Conservation (phyloP, 1,140 invertebrate genomes). For the Pogonognathellus flavescens region DNA sequence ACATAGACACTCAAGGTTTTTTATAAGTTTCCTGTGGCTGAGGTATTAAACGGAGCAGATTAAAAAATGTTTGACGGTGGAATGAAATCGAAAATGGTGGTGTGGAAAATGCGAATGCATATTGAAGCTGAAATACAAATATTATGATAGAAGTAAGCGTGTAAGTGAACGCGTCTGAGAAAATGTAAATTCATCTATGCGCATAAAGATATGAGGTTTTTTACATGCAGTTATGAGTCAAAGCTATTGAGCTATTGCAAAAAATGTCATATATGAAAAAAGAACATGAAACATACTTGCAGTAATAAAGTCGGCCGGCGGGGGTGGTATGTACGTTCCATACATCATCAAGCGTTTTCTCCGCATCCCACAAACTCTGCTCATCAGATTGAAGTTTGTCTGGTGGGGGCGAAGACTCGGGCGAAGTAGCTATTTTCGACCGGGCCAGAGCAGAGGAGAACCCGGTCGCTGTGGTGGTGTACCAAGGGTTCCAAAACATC, state of each 20-base stretch:
- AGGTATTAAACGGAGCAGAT: conserved; percentile 10
- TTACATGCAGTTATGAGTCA: conserved; percentile 4
- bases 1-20: background rate
- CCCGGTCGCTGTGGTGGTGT: conserved; percentile 54
- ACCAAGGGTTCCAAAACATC: conserved; percentile 64
- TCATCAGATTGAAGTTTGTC: conserved; percentile 48
- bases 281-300: conserved; percentile 78
- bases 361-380: conserved; percentile 52
- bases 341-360: conserved; percentile 69
- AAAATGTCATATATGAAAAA: conserved; percentile 33
- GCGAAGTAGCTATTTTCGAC: conserved; percentile 38
- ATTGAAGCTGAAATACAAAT: conserved; percentile 23
- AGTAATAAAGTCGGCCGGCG: conserved; percentile 82
- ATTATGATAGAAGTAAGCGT: conserved; percentile 38
- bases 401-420: conserved; percentile 34
- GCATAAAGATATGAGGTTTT: conserved; percentile 36
- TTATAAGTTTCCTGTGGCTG: background rate
- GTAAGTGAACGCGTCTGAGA: conserved; percentile 23
- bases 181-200: conserved; percentile 39
- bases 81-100: conserved; percentile 43
- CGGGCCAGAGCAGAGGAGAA: conserved; percentile 56
- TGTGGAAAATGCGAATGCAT: background rate
- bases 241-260: background rate
- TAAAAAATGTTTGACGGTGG: conserved; percentile 11
- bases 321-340: conserved; percentile 81